These are phyloP conservation scores for Diglossa cyanea DNA, from an alignment of 2,797 vertebrate species.

Conservation along the genomic window DNA sequence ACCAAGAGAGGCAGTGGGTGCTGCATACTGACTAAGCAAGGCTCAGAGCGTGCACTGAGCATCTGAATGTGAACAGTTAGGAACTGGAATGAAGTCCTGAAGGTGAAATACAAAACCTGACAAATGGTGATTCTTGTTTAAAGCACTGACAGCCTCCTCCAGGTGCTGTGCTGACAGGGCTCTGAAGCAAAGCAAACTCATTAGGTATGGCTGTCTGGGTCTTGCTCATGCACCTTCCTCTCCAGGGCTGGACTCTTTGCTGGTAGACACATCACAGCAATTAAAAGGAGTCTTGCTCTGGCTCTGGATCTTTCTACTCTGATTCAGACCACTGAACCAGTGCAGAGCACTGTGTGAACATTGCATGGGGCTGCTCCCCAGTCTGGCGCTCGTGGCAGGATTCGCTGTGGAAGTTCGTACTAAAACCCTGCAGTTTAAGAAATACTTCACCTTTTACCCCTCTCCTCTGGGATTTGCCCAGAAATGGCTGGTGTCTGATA, in stretches of 20 bases:
- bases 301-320: neutral
- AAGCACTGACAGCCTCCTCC: neutral
- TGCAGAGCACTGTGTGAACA: neutral
- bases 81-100: neutral
- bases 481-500: neutral
- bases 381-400: accelerated
- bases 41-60: neutral
- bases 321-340: neutral
- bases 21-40: neutral
- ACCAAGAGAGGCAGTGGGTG: neutral
- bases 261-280: neutral
- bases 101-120: neutral
- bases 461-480: neutral
- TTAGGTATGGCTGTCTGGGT: neutral
- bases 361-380: neutral
- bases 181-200: neutral
- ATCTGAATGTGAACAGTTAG: neutral
- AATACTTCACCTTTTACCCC: neutral
- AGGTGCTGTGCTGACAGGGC: neutral
- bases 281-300: neutral
- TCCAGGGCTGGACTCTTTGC: neutral
- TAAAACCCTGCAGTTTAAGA: neutral
- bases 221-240: neutral
- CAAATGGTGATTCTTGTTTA: neutral
- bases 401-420: neutral